These are phyloP conservation scores for Cantharis nigra DNA, from an alignment of 2,888 invertebrate species.

Conservation along the genomic window DNA sequence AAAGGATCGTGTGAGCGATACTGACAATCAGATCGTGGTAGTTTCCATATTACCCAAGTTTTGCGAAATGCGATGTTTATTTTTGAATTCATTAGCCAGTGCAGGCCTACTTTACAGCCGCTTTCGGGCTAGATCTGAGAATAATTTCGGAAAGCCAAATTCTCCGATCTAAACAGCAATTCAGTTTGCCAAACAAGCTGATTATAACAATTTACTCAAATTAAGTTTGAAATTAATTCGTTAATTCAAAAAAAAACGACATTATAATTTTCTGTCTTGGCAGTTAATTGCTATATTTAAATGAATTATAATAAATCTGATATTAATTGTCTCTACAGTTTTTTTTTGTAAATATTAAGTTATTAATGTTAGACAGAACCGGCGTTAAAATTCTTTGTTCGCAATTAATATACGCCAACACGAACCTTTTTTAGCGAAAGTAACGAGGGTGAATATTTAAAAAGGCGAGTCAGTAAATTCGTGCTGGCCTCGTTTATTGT, in stretches of 20 bases:
- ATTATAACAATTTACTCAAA: neutral
- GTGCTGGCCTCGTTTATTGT: constrained; percentile 32
- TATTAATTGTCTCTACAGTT: neutral
- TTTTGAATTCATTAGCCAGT: too few relatives aligned
- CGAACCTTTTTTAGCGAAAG: constrained; percentile 16
- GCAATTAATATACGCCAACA: constrained; percentile 21
- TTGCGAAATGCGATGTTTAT: too few relatives aligned
- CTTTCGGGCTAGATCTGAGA: too few relatives aligned
- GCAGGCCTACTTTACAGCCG: too few relatives aligned
- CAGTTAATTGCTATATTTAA: neutral
- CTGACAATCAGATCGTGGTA: too few relatives aligned
- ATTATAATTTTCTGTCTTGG: neutral
- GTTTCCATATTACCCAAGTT: too few relatives aligned
- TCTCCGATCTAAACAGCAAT: neutral
- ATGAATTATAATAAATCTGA: neutral
- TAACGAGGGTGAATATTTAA: constrained; percentile 30
- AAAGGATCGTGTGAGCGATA: too few relatives aligned
- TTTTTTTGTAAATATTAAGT: constrained; percentile 10
- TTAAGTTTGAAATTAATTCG: neutral
- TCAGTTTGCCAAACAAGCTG: neutral
- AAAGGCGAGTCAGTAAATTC: constrained; percentile 24
- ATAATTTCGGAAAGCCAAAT: too few relatives aligned
- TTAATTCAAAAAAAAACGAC: neutral
- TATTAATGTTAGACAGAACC: constrained; percentile 7
- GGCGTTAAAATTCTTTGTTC: constrained; percentile 14